Percentiles rank a stretch among this genome's conserved stretches.
Evolutionary conservation across 92 coral and sea anemone genomes (phyloP).

Genomic region (Parazoanthus swiftii): DNA sequence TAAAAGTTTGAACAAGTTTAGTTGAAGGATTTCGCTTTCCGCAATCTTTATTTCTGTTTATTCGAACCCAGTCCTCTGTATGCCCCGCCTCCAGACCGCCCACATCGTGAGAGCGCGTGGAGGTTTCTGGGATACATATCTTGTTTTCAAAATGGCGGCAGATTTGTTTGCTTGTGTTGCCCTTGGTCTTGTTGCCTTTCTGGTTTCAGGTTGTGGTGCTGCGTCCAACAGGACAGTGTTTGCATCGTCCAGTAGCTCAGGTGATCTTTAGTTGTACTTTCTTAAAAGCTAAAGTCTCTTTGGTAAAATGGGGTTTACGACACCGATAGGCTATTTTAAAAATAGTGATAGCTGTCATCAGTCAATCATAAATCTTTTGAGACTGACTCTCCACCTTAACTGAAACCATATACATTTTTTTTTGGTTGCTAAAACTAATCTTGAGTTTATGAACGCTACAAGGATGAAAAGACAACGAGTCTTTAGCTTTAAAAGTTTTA

Average conservation of each 20-base stretch:
- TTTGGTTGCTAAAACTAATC: no score
- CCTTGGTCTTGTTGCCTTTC: slow-evolving; percentile 35
- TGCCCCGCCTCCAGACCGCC: slow-evolving; percentile 39
- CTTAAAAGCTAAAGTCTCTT: background rate
- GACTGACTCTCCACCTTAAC: no score
- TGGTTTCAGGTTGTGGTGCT: slow-evolving; percentile 33
- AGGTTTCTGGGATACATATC: slow-evolving; percentile 40
- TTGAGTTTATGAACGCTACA: no score
- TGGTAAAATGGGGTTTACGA: no score
- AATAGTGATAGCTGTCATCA: no score
- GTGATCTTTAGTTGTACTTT: slow-evolving; percentile 18
- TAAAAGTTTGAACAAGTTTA: background rate
- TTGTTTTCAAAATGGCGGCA: slow-evolving; percentile 80
- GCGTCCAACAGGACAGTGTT: slow-evolving; percentile 67
- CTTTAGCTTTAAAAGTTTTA: no score
- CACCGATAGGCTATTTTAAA: no score
- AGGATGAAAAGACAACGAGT: no score
- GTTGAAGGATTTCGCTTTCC: background rate
- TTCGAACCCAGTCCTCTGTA: slow-evolving; percentile 39
- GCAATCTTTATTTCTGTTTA: no score
- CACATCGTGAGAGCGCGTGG: slow-evolving; percentile 4
- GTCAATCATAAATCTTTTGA: no score
- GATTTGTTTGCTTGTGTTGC: slow-evolving; percentile 41
- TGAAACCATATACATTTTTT: no score
- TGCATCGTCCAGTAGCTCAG: slow-evolving; percentile 62